A percentile compares a stretch with the other conserved stretches of the same genome.
phyloP scores from a whole-genome alignment of 2,797 vertebrate genomes.

The Spinus olivaceus region DNA sequence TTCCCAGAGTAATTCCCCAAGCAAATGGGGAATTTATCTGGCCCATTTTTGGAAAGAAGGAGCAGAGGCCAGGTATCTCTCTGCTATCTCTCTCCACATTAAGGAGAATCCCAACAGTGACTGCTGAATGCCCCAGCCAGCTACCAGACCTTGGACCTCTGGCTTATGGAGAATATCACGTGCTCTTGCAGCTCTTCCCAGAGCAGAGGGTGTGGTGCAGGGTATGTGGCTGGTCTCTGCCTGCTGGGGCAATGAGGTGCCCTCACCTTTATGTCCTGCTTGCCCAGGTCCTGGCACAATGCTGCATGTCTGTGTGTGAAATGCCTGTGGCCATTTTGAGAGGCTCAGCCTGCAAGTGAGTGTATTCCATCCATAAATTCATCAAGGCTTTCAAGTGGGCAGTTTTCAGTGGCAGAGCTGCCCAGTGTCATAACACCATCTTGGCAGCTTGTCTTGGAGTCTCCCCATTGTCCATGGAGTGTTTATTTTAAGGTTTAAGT shows the following conservation, averaged over 20 bases:
- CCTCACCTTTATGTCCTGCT: background rate
- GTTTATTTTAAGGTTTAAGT: background rate
- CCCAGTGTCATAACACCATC: background rate
- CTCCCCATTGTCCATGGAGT: background rate
- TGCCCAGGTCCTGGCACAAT: background rate
- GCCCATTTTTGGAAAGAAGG: background rate
- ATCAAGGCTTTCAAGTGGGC: background rate
- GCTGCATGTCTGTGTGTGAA: background rate
- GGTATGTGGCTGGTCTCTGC: background rate
- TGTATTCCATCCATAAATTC: background rate
- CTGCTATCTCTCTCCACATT: background rate
- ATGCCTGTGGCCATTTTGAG: background rate
- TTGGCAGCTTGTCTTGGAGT: background rate
- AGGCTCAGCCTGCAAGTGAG: background rate
- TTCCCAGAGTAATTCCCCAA: too few relatives aligned
- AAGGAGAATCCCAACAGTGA: background rate
- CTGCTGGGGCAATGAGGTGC: background rate
- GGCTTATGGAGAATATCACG: fast-evolving
- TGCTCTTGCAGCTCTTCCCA: background rate
- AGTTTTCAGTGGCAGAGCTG: background rate
- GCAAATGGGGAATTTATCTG: background rate
- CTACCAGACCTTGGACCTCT: background rate
- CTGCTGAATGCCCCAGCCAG: background rate
- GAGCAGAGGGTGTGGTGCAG: background rate
- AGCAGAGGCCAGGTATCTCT: background rate